Percentiles rank a stretch among this genome's conserved stretches.
These are phyloP conservation scores for Drosophila bipectinata DNA, from an alignment of 1,140 invertebrate genomes.

Conservation along the genomic window DNA sequence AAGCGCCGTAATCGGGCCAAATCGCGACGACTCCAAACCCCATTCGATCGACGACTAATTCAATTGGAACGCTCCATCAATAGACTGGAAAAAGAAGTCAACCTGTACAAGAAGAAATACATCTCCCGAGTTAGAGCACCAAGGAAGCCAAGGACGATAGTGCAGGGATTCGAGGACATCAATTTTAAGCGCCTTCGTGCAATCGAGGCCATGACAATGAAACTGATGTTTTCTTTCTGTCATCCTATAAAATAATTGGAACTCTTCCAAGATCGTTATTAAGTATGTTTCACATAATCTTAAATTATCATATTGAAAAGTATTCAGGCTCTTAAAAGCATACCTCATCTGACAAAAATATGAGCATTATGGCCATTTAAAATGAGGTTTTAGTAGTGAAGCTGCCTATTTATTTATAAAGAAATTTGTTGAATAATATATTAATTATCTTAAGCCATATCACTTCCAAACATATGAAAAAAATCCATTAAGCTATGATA, in stretches of 20 bases:
- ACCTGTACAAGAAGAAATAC: neutral
- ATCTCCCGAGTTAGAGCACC: neutral
- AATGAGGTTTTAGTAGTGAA: too few relatives aligned
- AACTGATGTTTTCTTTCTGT: neutral
- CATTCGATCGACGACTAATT: neutral
- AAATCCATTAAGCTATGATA: too few relatives aligned
- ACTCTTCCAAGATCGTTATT: neutral
- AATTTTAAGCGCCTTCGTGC: neutral
- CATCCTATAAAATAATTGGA: neutral
- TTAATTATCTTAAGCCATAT: too few relatives aligned
- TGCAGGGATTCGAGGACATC: neutral
- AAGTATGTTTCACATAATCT: neutral
- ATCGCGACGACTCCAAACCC: neutral
- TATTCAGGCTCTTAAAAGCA: neutral
- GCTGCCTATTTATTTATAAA: too few relatives aligned
- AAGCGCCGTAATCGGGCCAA: neutral
- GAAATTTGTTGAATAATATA: too few relatives aligned
- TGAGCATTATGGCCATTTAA: too few relatives aligned
- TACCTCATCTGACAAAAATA: neutral
- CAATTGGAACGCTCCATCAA: constrained; percentile 4
- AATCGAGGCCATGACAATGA: neutral
- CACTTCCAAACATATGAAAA: too few relatives aligned
- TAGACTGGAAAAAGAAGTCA: neutral
- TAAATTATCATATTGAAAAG: too few relatives aligned
- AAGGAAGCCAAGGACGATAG: neutral